Base-by-base conservation (phyloP, 2,113 vertebrate species). In the Lophius piscatorius region DNA sequence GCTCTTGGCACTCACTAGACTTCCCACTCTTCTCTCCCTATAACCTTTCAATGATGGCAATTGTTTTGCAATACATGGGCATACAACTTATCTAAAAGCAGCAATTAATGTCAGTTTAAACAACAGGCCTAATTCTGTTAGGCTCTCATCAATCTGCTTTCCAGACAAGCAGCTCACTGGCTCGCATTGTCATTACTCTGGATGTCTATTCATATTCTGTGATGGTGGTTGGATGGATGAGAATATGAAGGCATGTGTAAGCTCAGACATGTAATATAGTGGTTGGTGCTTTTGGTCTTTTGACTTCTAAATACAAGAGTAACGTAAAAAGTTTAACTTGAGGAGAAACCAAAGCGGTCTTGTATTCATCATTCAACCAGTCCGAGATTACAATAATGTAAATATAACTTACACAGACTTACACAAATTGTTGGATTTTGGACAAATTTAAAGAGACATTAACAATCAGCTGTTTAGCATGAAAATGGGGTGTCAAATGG, bases 81-180 rank as follows among this genome's bases (percentile, higher is more conserved):
- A 54, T 67, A 36, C 23, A 71, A 24, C 57, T 54, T 81, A 74
- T 86, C 59, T 80, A 84, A 82, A 77, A 78, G 76, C 76, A 67
- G 76, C 81, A 80, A 88, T 87, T 85, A 83, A 79, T 85, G 82
- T 83, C 76, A 74, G 48, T 59, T 83, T 68, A 82, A 78, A 64
- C 62, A 76, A 76, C 62, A 74, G 74, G 26, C 36, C 51, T 58
- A 81, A 76, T 86, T 76, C 60, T 71, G 60, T 62, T 63, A 74
- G 12, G 42, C 35, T 69, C 45, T 76, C 80, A 83, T 88, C 81
- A 79, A 81, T 87, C 80, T 73, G 59, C 69, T 52, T 49, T 74
- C 1, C 9, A 58, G 70, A 74, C 66, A 45, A 29, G 33, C 12
- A 8, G 38, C 57, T 56, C 46, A 14, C 49, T 49, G 62, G 57